Base-by-base conservation (phyloP, 1,140 invertebrate species). In the Hirudo medicinalis region DNA sequence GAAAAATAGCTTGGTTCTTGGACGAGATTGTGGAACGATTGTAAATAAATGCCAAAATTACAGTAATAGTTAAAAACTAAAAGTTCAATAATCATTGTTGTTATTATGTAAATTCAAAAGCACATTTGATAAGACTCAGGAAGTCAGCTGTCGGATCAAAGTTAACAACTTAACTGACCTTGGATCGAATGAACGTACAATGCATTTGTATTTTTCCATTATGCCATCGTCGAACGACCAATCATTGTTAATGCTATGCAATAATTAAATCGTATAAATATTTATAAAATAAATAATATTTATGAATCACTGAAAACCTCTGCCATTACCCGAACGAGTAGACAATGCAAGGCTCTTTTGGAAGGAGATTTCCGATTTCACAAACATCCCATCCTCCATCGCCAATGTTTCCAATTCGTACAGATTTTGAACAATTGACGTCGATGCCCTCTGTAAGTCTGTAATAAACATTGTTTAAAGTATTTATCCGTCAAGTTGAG, bases 331-430 rank as follows among this genome's bases (percentile, higher is more conserved):
- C 72, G 25, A 72, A 72, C 2, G 72, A 72, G 67, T 72, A 72
- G 66, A 72, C 72, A 32, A 72, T n/a, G 49, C 72, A 72, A 32
- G 68, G 68, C 15, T 29, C 9, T 29, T 69, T 32, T 13, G 67
- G 67, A 2, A 20, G 19, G 15, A 54, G 69, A 19, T 49, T 66
- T 8, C 40, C 72, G 2, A 29, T 17, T 15, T 55, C 22, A 53
- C 72, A 72, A 20, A 72, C 40, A 32, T 72, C 66, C 72, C 72
- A 72, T 22, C 72, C 72, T 9, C 72, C 72, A 72, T 72, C 72
- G 8, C 9, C 40, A 15, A 40, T 29, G 40, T 70, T 72, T 17
- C 72, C 72, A 15, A 72, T n/a, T 15, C 72, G 32, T 6, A 27
- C 43, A 25, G 32, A n/a, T 15, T 55, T 36, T 20, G n/a, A 11